phyloP scores from a whole-genome alignment of 2,888 invertebrate genomes.

The Onthophagus sagittarius region DNA sequence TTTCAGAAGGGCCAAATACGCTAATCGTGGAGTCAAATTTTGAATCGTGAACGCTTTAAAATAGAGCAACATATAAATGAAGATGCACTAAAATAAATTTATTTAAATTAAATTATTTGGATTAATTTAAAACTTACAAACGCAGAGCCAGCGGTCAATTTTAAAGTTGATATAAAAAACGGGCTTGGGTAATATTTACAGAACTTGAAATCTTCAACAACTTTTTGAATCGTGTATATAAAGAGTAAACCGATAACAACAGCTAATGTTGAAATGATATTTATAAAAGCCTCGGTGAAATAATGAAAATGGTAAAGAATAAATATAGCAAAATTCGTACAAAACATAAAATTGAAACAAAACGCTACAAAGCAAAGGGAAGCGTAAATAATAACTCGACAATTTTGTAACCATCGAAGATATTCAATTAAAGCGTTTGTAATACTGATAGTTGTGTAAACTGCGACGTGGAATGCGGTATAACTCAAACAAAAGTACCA shows the following conservation, averaged over 20 bases:
- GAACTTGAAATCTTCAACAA: slow-evolving; percentile 26
- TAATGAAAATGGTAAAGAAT: slow-evolving; percentile 17
- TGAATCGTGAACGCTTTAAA: background rate
- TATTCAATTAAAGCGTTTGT: slow-evolving; percentile 23
- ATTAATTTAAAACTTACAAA: slow-evolving; percentile 17
- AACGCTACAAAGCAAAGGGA: slow-evolving; percentile 13
- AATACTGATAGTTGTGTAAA: slow-evolving; percentile 17
- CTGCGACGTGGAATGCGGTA: slow-evolving; percentile 14
- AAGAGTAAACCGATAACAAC: slow-evolving; percentile 22
- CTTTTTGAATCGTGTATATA: slow-evolving; percentile 23
- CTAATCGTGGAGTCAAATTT: background rate
- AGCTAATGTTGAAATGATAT: slow-evolving; percentile 13
- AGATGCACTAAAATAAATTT: slow-evolving; percentile 20
- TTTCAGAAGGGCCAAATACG: background rate
- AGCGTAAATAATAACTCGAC: slow-evolving; percentile 20
- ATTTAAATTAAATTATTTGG: background rate
- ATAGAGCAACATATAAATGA: slow-evolving; percentile 14
- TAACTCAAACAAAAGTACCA: slow-evolving; percentile 25
- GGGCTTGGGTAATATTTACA: background rate
- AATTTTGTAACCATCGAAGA: slow-evolving; percentile 16
- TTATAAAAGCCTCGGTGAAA: slow-evolving; percentile 18
- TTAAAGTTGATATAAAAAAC: slow-evolving; percentile 2
- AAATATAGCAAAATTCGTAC: slow-evolving; percentile 16
- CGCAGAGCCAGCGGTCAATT: slow-evolving; percentile 21
- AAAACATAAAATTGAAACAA: slow-evolving; percentile 7